Base-by-base conservation (phyloP, 2,888 invertebrate species). In the Acronicta leporina region DNA sequence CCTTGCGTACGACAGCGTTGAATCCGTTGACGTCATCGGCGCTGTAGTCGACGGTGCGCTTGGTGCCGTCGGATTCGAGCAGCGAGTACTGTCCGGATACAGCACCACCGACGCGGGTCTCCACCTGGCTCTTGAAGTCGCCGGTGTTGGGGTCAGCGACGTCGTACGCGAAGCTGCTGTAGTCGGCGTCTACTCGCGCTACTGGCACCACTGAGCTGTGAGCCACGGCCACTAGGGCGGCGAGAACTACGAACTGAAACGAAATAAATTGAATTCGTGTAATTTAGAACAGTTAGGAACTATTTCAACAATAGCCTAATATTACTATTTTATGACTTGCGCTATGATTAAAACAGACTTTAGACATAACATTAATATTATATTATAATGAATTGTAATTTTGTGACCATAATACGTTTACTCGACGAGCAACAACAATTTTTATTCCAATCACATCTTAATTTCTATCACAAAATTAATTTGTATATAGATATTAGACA, bases 141-240 rank as follows among this genome's bases (percentile, higher is more conserved):
- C 95, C 95, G 68, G 95, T 95, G 83, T 88, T 86, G 74, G 93
- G 90, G 81, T 95, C 95, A 41, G 95, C 93, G 27, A 95, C 94
- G 62, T 94, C 91, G 82, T 95, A 95, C 0, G 92, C 82, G 87
- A 94, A 95, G 83, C 93, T 93, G 62, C 87, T 79, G 75, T 85
- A 85, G 80, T 92, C 89, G 54, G 79, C 72, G 87, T 87, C 89
- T 87, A 79, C 85, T 84, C 68, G 81, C 73, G 79, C 85, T 56
- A 84, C 75, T 68, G 86, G 89, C 80, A 90, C 84, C 77, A 87
- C 91, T 62, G 90, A 87, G 75, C 88, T 82, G 62, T 89, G 88
- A 64, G 86, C 88, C 70, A 86, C 75, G 68, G 87, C 90, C 68
- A 84, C 86, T 74, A 91, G 73, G 69, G 88, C 85, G 63, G 81